Base-by-base conservation (phyloP, 2,888 invertebrate genomes). In the Rhagonycha fulva region DNA sequence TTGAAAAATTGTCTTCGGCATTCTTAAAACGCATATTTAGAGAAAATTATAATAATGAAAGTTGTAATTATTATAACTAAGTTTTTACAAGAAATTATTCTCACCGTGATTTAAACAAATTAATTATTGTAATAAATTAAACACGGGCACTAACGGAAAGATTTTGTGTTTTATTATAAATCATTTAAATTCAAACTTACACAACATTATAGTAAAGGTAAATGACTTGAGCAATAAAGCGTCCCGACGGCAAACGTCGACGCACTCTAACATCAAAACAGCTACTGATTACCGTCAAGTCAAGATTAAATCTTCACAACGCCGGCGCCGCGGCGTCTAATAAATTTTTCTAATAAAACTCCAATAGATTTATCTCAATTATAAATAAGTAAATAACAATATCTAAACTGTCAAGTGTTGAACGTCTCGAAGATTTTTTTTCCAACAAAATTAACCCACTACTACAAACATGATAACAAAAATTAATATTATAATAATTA, bases 181-280 rank as follows among this genome's bases (percentile, higher is more conserved):
- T 3, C 2, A 24, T 66, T 24, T 7, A 66, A 24, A 66, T 24
- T 47, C n/a, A 24, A 12, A 77, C 77, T 77, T 71, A 74, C 74
- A 77, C 72, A 77, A 77, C 71, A 74, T 77, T 62, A 73, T 76
- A 28, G 68, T 26, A 68, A 62, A 71, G 62, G 71, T 72, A 77
- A 74, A 71, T 74, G 32, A 67, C 66, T 75, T 77, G 71, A 74
- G 69, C 67, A 74, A 74, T 47, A 68, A 32, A 74, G 47, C 73
- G 60, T 62, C 71, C 30, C 67, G 32, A 60, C 68, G 67, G 32
- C 28, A n/a, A 32, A 19, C 68, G 63, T 66, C 71, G 71, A 12
- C 74, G 72, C 73, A 60, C 70, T 61, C 14, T 14, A 30, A 62
- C 75, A 68, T 68, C 76, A 61, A 11, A 66, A 62, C 9, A 61